Conservation (phyloP, 2,113 vertebrate genomes). For the Cygnus buccinator region DNA sequence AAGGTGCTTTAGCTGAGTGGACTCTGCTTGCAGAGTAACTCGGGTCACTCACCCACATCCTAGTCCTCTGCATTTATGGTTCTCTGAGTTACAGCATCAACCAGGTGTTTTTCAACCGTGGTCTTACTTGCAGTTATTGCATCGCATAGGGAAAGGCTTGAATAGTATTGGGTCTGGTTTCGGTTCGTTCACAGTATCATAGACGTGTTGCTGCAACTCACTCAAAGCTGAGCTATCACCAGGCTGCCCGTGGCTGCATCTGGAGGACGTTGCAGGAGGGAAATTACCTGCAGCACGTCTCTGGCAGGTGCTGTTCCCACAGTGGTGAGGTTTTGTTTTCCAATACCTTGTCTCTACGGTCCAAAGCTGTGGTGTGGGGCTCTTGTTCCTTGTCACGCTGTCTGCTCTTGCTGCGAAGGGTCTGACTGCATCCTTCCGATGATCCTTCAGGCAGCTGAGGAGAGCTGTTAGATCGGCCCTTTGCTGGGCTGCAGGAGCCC, state of each 20-base stretch:
- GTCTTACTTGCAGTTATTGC: not conserved
- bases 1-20: not conserved
- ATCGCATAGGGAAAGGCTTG: accelerated
- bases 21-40: not conserved
- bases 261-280: not conserved
- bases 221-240: not conserved
- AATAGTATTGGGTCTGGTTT: not conserved
- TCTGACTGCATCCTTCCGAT: not conserved
- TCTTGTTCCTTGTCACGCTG: too few relatives aligned
- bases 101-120: not conserved
- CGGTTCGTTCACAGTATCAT: accelerated
- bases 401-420: not conserved
- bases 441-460: not conserved
- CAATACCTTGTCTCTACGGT: too few relatives aligned
- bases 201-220: not conserved
- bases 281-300: accelerated
- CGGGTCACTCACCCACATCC: not conserved
- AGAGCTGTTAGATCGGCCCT: not conserved
- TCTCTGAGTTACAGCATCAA: not conserved
- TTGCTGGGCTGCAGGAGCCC: not conserved
- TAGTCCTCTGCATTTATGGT: not conserved
- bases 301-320: not conserved
- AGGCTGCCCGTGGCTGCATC: not conserved
- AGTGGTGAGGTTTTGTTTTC: not conserved
- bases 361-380: not conserved